Evolutionary conservation across 2,797 vertebrate species (phyloP), one percentile per base, ranked within the genome.

Genomic region (Picus viridis): DNA sequence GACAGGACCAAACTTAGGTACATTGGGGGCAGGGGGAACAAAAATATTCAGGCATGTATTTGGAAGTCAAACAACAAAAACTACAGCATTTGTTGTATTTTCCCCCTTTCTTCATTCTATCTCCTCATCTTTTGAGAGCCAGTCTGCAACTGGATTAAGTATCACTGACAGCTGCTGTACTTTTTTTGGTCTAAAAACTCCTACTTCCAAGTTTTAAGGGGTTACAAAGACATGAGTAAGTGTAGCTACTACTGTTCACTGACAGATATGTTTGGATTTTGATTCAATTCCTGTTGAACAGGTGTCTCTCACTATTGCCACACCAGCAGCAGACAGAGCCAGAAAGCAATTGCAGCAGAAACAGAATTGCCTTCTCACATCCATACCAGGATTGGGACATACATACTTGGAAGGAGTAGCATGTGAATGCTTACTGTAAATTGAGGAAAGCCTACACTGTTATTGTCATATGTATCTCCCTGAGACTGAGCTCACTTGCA

Each of bases 321-420:
- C 18, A 29, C 18, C 83, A 69, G 39, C 0, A 80, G 61, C 8
- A 86, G 41, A 64, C 26, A 73, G 75, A 74, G 69, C 16, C 70
- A 78, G 89, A 89, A 70, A 83, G 34, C 26, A 84, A 63, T 69
- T 68, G 73, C 59, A 75, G 77, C 80, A 93, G 91, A 91, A 95
- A 94, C 51, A 89, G 72, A 96, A 93, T 57, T 36, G 26, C 83
- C 74, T 59, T 80, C 89, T 83, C 47, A 41, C 70, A 43, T 59
- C 51, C 0, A 0, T 45, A 30, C 27, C 59, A 57, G 53, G 30
- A 64, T 34, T 34, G 12, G 22, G n/a, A 18, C 45, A 67, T 22
- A 17, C 70, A 73, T 41, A 72, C 41, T 82, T 93, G 88, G 94
- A 77, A 95, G 26, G 7, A 86, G 16, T 30, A 81, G 69, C 22